These are phyloP conservation scores for Agapostemon virescens DNA, from an alignment of 2,888 invertebrate species.

Conservation along the genomic window DNA sequence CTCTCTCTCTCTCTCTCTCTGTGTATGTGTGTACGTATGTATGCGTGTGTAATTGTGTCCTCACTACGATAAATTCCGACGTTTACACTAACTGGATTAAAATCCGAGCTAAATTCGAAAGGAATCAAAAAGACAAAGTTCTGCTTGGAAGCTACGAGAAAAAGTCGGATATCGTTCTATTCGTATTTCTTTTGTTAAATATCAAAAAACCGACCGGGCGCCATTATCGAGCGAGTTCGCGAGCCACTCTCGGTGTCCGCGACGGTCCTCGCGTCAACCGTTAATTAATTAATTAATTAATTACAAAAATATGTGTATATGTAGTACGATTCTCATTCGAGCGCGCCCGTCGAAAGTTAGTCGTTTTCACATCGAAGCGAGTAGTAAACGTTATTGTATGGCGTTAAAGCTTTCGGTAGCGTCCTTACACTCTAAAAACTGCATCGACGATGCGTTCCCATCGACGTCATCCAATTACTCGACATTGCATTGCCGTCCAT, in stretches of 20 bases:
- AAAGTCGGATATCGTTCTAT: constrained; percentile 9
- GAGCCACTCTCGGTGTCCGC: constrained; percentile 8
- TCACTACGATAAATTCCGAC: constrained; percentile 7
- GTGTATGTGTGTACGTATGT: neutral
- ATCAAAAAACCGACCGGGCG: constrained; percentile 34
- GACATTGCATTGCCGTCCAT: neutral
- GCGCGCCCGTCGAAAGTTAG: constrained; percentile 5
- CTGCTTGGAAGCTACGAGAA: constrained; percentile 1
- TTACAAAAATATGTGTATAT: constrained; percentile 63
- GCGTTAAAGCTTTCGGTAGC: constrained; percentile 54
- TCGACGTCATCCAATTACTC: neutral
- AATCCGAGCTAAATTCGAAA: neutral
- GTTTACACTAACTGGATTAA: neutral
- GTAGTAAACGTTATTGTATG: constrained; percentile 48
- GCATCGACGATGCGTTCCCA: constrained; percentile 3
- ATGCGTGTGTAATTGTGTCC: neutral
- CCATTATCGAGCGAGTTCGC: neutral
- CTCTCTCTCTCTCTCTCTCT: neutral
- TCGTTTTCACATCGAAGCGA: constrained; percentile 30
- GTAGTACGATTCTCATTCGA: constrained; percentile 37
- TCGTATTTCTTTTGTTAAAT: constrained; percentile 23
- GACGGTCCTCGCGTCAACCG: constrained; percentile 20
- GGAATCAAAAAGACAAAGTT: constrained; percentile 1
- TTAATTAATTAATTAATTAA: constrained; percentile 50
- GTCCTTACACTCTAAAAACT: constrained; percentile 26